Base-by-base conservation (phyloP, 2,797 vertebrate species). In the Echeneis naucrates region DNA sequence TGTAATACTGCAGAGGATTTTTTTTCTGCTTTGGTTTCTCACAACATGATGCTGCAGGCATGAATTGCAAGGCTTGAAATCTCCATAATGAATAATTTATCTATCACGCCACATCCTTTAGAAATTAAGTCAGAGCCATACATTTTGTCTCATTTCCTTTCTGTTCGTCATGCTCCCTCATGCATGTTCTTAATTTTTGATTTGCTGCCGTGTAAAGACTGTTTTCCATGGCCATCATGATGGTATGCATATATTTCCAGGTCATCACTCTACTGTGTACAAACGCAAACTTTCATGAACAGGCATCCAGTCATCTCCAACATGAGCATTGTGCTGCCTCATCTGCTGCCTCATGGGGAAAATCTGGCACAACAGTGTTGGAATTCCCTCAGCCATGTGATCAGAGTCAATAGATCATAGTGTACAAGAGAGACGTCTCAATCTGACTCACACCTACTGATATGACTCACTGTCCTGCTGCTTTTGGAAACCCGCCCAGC, bases 1-100 rank as follows among this genome's bases (percentile, higher is more conserved):
- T 93, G 92, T 89, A 94, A 94, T 87, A 93, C 91, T 94, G 94
- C 93, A 93, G 94, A 91, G 84, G 74, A 75, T 81, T 80, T 78
- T 68, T 68, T 67, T 71, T 32, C 75, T 82, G 75, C 73, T 86
- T 77, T 88, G 79, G 69, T 87, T 88, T 89, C 82, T 80, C 72
- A 81, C 83, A 86, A 75, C 76, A 80, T 75, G 75, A 87, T 83
- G 86, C 85, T 87, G 84, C 76, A 48, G 44, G 81, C 85, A 58
- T n/a, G n/a, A n/a, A n/a, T 72, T 37, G 42, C 52, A 32, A 66
- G 61, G 58, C 68, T 79, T 68, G 44, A 65, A 85, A 75, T 78
- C 70, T 40, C 52, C 70, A 8, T 75, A 24, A 81, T 75, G 0
- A 91, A 90, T 91, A 82, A 91, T 90, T 91, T 51, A 89, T 91